Evolutionary conservation across 1,140 invertebrate genomes (phyloP).

Genomic region (Luehdorfia chinensis): DNA sequence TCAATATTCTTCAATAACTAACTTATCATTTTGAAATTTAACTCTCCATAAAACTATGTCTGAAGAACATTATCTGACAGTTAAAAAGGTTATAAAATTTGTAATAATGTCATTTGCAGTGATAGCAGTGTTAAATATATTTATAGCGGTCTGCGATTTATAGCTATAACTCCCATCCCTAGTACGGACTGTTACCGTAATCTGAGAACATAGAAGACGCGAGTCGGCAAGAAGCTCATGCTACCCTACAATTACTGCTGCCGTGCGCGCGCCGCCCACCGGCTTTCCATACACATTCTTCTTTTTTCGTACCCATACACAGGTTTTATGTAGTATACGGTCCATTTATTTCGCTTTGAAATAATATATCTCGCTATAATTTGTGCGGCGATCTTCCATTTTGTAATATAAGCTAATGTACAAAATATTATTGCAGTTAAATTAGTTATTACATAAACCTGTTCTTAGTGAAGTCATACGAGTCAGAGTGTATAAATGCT

Average conservation of each 20-base stretch:
- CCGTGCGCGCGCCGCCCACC: constrained; percentile 29
- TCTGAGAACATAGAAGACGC: constrained; percentile 13
- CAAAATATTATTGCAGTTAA: too few species aligned
- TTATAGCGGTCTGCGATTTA: too few species aligned
- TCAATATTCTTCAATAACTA: too few species aligned
- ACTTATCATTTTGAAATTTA: too few species aligned
- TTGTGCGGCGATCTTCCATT: background rate
- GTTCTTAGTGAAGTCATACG: too few species aligned
- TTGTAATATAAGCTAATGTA: background rate
- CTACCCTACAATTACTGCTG: constrained; percentile 38
- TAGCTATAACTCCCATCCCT: background rate
- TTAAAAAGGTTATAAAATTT: too few species aligned
- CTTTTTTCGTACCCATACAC: constrained; percentile 22
- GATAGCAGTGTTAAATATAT: too few species aligned
- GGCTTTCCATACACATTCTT: constrained; percentile 14
- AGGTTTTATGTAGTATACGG: constrained; percentile 14
- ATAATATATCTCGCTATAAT: constrained; percentile 6
- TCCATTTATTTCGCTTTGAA: constrained; percentile 10
- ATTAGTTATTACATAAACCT: too few species aligned
- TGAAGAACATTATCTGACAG: too few species aligned
- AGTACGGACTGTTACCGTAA: constrained; percentile 1
- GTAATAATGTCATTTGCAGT: too few species aligned
- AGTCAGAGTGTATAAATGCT: too few species aligned
- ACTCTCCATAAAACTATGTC: too few species aligned
- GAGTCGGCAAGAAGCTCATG: constrained; percentile 19